A percentile compares a stretch with the other conserved stretches of the same genome.
Evolutionary conservation across 1,140 invertebrate genomes (phyloP).

Genomic region (Epicauta chinensis): DNA sequence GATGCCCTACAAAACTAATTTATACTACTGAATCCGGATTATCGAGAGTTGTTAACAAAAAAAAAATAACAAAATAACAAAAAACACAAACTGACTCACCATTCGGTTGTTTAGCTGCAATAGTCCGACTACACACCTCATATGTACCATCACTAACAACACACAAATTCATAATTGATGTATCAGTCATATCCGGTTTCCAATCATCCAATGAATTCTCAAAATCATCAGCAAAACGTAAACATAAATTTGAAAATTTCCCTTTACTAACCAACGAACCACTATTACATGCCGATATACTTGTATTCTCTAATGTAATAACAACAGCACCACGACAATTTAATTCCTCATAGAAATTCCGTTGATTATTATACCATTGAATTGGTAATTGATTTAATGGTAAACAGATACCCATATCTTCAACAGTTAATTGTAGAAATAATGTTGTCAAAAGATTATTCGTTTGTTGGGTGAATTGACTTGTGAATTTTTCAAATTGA

Average conservation of each 20-base stretch:
- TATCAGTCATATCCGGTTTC: constrained; percentile 85
- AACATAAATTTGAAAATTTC: constrained; percentile 78
- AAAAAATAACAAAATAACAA: too few species aligned
- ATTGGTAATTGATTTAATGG: constrained; percentile 78
- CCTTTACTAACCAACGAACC: constrained; percentile 73
- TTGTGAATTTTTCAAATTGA: constrained; percentile 69
- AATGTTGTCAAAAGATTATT: constrained; percentile 64
- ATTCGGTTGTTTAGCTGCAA: constrained; percentile 66
- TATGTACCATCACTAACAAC: constrained; percentile 97
- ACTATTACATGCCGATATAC: constrained; percentile 83
- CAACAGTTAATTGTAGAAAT: constrained; percentile 90
- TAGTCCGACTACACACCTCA: constrained; percentile 90
- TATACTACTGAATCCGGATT: too few species aligned
- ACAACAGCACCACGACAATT: constrained; percentile 79
- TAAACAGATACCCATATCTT: constrained; percentile 94
- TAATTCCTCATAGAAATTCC: constrained; percentile 65
- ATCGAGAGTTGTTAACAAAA: too few species aligned
- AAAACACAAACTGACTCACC: constrained; percentile 43
- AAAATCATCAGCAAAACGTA: constrained; percentile 94
- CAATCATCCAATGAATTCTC: constrained; percentile 94
- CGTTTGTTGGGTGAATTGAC: constrained; percentile 63
- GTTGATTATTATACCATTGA: constrained; percentile 53
- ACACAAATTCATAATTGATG: constrained; percentile 88
- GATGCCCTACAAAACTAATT: too few species aligned
- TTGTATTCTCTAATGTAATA: constrained; percentile 89